These are phyloP conservation scores for Cuniculus paca DNA, from an alignment of 2,797 vertebrate genomes.

Conservation along the genomic window DNA sequence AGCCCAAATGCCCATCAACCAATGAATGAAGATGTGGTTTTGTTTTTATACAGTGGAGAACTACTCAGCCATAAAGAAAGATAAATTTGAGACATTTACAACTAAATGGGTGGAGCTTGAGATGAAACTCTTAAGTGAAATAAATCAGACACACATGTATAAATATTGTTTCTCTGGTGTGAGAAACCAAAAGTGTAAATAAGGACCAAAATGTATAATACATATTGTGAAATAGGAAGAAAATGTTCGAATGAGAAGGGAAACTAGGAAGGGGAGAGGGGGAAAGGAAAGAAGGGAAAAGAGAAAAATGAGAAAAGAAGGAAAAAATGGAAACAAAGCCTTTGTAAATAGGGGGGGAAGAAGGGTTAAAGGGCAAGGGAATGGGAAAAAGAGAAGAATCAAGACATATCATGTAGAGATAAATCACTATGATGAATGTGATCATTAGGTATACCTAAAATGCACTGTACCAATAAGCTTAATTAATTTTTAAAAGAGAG, in stretches of 20 bases:
- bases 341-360: not conserved
- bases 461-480: not conserved
- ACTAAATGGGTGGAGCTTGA: not conserved
- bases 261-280: not conserved
- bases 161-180: not conserved
- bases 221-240: not conserved
- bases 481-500: not conserved
- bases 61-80: not conserved
- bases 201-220: not conserved
- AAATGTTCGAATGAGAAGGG: not conserved
- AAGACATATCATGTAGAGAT: not conserved
- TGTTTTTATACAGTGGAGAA: not conserved
- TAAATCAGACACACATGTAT: not conserved
- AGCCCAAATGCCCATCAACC: not conserved
- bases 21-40: not conserved
- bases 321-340: not conserved
- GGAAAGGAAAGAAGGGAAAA: not conserved
- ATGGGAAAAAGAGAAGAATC: not conserved
- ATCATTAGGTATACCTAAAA: not conserved
- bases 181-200: not conserved
- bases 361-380: not conserved
- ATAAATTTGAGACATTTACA: not conserved
- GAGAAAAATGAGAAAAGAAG: not conserved
- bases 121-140: not conserved
- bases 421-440: not conserved